phyloP scores from a whole-genome alignment of 2,797 vertebrate genomes.

The Hoplostethus mediterraneus region DNA sequence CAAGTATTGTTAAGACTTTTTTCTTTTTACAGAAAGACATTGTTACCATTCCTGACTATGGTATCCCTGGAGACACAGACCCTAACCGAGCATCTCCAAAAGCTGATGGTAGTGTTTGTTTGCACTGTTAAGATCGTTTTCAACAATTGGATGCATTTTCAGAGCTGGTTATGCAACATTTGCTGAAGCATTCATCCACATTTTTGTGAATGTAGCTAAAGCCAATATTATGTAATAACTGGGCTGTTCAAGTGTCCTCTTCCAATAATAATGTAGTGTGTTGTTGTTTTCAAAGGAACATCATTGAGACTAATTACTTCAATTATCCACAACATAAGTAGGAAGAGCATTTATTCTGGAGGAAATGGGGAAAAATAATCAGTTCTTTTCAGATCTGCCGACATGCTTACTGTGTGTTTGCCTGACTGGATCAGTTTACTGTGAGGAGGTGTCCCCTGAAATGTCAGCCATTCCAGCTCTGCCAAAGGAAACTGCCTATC shows the following conservation, averaged over 20 bases:
- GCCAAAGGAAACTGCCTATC: slow-evolving; percentile 92
- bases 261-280: slow-evolving; percentile 29
- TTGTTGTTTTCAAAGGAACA: slow-evolving; percentile 28
- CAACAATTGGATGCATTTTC: slow-evolving; percentile 39
- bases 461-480: slow-evolving; percentile 89
- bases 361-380: slow-evolving; percentile 1
- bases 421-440: slow-evolving; percentile 93
- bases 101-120: slow-evolving; percentile 55
- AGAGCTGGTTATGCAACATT: slow-evolving; percentile 63
- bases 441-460: slow-evolving; percentile 90
- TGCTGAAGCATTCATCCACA: slow-evolving; percentile 50
- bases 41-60: slow-evolving; percentile 45
- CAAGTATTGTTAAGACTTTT: slow-evolving; percentile 12
- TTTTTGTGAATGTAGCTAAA: slow-evolving; percentile 62
- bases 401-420: slow-evolving; percentile 95
- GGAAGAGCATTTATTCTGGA: neutral
- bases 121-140: slow-evolving; percentile 36
- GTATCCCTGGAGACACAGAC: slow-evolving; percentile 35
- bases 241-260: slow-evolving; percentile 52
- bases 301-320: neutral
- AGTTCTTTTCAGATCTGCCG: slow-evolving; percentile 87
- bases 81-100: slow-evolving; percentile 21
- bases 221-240: slow-evolving; percentile 65
- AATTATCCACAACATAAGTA: neutral
- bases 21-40: slow-evolving; percentile 62